Percentiles rank a stretch among this genome's conserved stretches.
phyloP scores from a whole-genome alignment of 2,113 vertebrate genomes.

The Lampris megalopsis region DNA sequence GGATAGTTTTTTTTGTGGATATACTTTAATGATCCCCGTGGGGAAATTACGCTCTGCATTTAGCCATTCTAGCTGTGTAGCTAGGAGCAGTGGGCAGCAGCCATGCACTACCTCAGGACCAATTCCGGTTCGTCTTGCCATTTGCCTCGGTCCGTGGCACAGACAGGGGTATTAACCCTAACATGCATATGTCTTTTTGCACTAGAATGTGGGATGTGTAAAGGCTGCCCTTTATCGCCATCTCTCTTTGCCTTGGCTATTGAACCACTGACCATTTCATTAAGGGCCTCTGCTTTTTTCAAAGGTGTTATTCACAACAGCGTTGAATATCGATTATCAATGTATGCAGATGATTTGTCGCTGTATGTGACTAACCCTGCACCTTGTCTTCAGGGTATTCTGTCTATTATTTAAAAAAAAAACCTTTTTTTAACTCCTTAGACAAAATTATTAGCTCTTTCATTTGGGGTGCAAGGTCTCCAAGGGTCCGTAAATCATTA shows the following conservation, averaged over 20 bases:
- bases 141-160: too few species aligned
- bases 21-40: too few species aligned
- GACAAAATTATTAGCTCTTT: too few species aligned
- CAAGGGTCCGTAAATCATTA: not conserved
- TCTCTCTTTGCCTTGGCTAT: not conserved
- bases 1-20: constrained; percentile 9
- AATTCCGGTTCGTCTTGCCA: too few species aligned
- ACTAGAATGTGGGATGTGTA: not conserved
- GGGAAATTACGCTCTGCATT: too few species aligned
- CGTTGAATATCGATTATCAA: not conserved
- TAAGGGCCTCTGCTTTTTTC: not conserved
- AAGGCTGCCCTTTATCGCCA: constrained; percentile 28
- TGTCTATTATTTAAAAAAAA: not conserved
- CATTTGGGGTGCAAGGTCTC: not conserved
- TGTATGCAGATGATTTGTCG: constrained; percentile 12
- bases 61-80: too few species aligned
- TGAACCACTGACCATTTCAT: not conserved
- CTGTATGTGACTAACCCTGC: constrained; percentile 1
- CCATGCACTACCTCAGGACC: too few species aligned
- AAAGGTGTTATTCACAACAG: not conserved
- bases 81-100: too few species aligned
- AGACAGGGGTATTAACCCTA: too few species aligned
- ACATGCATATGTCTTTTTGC: not conserved
- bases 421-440: too few species aligned
- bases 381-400: not conserved